Evolutionary conservation across 1,140 invertebrate genomes (phyloP), one percentile per base, ranked within the genome.

Genomic region (Penaeus japonicus): DNA sequence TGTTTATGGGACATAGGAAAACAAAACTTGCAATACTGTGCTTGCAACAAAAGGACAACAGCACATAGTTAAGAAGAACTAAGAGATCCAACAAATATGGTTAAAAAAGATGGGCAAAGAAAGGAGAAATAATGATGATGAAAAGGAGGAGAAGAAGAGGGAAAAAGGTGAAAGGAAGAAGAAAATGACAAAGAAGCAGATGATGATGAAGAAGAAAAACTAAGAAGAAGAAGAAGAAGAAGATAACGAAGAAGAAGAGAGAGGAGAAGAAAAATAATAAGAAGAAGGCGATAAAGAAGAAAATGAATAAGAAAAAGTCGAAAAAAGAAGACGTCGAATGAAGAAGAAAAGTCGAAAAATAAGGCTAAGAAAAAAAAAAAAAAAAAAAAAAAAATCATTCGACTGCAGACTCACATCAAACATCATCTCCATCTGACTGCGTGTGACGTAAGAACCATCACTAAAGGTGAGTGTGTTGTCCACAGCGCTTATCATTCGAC

Each of bases 391-490:
- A 27, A 2, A 18, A 12, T 5, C 20, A 77, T 53, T 3, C n/a
- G 22, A 53, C 22, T 2, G 30, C 2, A 57, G 2, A 95, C 95
- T 96, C 93, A 99, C 98, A 94, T 98, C 97, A 93, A 98, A 99
- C 92, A 98, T 97, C 85, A 96, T 94, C 92, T 97, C 96, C 91
- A 99, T 93, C 92, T 99, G 97, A 90, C 96, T 95, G 89, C 95
- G 94, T 39, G 95, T 96, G 91, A 99, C 95, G 90, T 95, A 96
- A 80, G 96, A 96, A 32, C 98, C 98, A 92, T 99, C 97, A 89
- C 97, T 96, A 93, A 99, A 98, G n/a, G 97, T 96, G 91, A 99
- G 94, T 82, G 95, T 95, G 85, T 95, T 94, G 86, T 97, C 95
- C 4, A 95, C 94, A 24, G 91, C 87, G 86, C 92, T 92, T n/a